Conservation (phyloP, 2,888 invertebrate genomes). For the Ornithoptera priamus region DNA sequence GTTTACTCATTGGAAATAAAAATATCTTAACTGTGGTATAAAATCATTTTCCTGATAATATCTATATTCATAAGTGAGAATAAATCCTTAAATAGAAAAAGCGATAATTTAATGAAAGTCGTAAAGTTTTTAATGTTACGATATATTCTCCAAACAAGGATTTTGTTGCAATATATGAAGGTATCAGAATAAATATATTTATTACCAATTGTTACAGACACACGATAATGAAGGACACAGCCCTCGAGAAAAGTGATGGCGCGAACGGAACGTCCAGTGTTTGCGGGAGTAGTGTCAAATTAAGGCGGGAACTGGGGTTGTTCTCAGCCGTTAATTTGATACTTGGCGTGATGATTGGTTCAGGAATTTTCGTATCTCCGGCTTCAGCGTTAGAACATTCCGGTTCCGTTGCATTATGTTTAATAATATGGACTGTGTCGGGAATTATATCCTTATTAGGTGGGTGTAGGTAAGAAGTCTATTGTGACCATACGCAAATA, state of each 20-base stretch:
- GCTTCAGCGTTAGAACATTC: conserved; percentile 86
- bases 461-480: conserved; percentile 75
- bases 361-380: conserved; percentile 93
- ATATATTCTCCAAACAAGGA: no score
- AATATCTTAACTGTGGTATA: no score
- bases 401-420: conserved; percentile 89
- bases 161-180: no score
- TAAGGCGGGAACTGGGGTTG: conserved; percentile 88
- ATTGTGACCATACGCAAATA: conserved; percentile 22
- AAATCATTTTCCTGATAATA: no score
- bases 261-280: conserved; percentile 42
- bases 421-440: conserved; percentile 88
- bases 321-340: conserved; percentile 91
- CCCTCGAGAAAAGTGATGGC: conserved; percentile 44
- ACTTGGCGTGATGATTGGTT: conserved; percentile 94
- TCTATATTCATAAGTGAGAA: no score
- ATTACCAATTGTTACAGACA: conserved; percentile 42
- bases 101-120: no score
- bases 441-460: conserved; percentile 89
- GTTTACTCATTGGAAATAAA: no score
- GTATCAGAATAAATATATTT: not conserved
- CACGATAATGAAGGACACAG: conserved; percentile 51
- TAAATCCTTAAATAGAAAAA: no score
- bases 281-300: conserved; percentile 74
- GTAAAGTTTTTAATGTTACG: no score